Base-by-base conservation (phyloP, 2,797 vertebrate species). In the Philypnodon macrostomus region DNA sequence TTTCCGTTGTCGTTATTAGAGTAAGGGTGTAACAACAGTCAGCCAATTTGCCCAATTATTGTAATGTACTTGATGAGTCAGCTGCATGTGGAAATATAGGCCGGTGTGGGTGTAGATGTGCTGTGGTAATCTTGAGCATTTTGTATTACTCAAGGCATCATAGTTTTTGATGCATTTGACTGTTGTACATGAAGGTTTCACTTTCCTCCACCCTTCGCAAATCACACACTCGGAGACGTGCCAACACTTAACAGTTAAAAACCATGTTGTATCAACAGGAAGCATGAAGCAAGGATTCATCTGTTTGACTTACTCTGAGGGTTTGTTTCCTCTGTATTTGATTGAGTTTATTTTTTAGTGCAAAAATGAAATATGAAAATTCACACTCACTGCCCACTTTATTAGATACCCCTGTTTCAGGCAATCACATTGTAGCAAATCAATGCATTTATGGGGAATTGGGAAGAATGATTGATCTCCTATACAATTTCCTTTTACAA, bases 191-290 rank as follows among this genome's bases (percentile, higher is more conserved):
- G 10, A 17, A 8, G 17, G 12, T 10, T 30, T 8, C 42, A 45
- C 11, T 30, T 23, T 2, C 15, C 9, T 16, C 23, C 23, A 10
- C 27, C 33, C 14, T 9, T 36, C 15, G 33, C 18, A 1, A 26
- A 21, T 17, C 9, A 1, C 14, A 14, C 7, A 6, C 2, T 12
- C 15, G 10, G 3, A 9, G 4, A 19, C 67, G 79, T n/a, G n/a
- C n/a, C n/a, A n/a, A n/a, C n/a, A 68, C 2, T 13, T 4, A 78
- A 75, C 40, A 64, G 1, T 45, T 1, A 16, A 12, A 11, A 18
- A 18, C 4, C 5, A 6, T 23, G 19, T 8, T 10, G 3, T 29
- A 54, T 65, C 58, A 73, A 81, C 80, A 81, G 79, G 80, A 85
- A 83, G 15, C 45, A 24, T 19, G n/a, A n/a, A n/a, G 27, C 10